These are phyloP conservation scores for Molossus molossus DNA, from an alignment of 2,797 vertebrate species.

Conservation along the genomic window DNA sequence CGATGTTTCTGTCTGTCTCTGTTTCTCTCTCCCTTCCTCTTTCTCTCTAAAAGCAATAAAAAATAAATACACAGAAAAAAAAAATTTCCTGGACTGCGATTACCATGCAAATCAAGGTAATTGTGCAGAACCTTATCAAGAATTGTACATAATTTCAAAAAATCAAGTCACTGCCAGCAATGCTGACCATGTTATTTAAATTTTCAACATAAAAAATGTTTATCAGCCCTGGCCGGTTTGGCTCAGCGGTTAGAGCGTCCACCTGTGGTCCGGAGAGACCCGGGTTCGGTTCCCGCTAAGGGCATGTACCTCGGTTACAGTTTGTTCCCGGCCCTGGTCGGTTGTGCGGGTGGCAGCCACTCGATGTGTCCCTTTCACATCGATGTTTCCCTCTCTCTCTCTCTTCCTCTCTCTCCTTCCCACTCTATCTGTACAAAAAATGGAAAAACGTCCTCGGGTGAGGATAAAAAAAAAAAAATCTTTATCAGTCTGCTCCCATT, in stretches of 20 bases:
- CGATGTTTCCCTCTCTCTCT: too few species aligned
- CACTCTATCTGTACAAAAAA: too few species aligned
- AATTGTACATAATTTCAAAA: conserved; percentile 27
- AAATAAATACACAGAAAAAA: too few species aligned
- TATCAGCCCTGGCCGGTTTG: background rate
- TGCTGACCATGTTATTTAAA: background rate
- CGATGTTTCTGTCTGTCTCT: background rate
- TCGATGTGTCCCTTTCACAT: too few species aligned
- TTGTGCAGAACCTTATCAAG: background rate
- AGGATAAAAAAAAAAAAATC: background rate
- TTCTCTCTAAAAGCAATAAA: background rate
- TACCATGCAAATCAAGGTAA: background rate
- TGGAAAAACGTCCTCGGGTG: too few species aligned
- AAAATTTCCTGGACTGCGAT: background rate
- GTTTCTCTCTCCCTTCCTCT: background rate
- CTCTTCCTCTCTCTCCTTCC: too few species aligned
- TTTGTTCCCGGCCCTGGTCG: too few species aligned
- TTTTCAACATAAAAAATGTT: background rate
- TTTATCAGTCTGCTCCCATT: background rate
- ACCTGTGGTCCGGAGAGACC: too few species aligned
- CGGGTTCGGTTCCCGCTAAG: too few species aligned
- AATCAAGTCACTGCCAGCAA: background rate
- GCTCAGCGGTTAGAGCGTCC: too few species aligned
- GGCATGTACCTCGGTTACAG: too few species aligned
- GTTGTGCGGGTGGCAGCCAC: too few species aligned